Conservation (phyloP, 2,113 vertebrate species). For the Fregata magnificens region DNA sequence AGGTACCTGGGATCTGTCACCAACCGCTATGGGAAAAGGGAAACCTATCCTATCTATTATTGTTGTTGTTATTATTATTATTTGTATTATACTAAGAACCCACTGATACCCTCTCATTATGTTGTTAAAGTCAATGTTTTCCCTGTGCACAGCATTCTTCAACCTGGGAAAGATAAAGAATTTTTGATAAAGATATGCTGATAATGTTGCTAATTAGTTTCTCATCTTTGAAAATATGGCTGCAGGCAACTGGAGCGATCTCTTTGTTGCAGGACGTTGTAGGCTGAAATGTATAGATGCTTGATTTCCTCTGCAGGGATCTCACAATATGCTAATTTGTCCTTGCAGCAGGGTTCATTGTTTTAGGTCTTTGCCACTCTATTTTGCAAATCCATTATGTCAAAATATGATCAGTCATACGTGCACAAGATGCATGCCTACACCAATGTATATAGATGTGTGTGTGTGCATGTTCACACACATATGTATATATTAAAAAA, state of each 20-base stretch:
- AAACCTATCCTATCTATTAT: not conserved
- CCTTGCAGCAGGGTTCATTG: not conserved
- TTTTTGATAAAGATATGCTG: constrained; percentile 41
- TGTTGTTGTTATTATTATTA: not conserved
- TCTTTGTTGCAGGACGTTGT: constrained; percentile 37
- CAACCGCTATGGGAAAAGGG: not conserved
- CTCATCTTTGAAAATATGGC: constrained; percentile 26
- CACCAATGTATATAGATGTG: fast-evolving
- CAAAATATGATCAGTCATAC: not conserved
- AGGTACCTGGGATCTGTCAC: not conserved
- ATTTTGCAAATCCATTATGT: not conserved
- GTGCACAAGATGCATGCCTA: not conserved
- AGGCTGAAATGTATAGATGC: not conserved
- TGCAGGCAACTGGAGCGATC: not conserved
- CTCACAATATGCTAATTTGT: constrained; percentile 35
- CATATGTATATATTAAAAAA: not conserved
- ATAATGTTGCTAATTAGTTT: constrained; percentile 53
- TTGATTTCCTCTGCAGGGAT: constrained; percentile 41
- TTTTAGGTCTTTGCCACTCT: not conserved
- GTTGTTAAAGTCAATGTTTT: not conserved
- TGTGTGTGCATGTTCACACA: not conserved
- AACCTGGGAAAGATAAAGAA: not conserved
- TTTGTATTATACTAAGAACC: not conserved
- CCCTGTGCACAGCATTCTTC: not conserved
- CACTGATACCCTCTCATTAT: not conserved